These are phyloP conservation scores for Hemibates koningsi DNA, from an alignment of 2,113 vertebrate genomes.

Conservation along the genomic window DNA sequence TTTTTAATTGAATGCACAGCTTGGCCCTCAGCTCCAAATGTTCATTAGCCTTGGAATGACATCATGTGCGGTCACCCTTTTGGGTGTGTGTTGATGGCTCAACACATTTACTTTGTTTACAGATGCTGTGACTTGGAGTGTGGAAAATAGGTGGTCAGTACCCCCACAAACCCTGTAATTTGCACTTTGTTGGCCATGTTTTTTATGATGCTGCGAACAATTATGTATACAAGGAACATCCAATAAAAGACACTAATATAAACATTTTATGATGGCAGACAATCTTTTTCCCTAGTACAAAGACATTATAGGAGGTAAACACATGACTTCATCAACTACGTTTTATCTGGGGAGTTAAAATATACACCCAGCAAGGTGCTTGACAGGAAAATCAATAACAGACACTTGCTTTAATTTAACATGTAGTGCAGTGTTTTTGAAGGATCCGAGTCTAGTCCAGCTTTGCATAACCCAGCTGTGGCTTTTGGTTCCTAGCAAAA, in stretches of 20 bases:
- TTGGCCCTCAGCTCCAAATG: conserved; percentile 9
- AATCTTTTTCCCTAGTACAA: conserved; percentile 46
- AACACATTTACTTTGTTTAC: conserved; percentile 56
- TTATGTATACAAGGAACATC: conserved; percentile 63
- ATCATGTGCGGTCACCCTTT: conserved; percentile 48
- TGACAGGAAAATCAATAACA: conserved; percentile 25
- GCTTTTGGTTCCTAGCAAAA: conserved; percentile 52
- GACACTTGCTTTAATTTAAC: not conserved
- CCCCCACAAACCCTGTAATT: conserved; percentile 59
- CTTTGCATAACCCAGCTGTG: conserved; percentile 30
- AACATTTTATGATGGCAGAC: conserved; percentile 61
- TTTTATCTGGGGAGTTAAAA: conserved; percentile 24
- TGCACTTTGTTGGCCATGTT: conserved; percentile 57
- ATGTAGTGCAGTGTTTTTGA: not conserved
- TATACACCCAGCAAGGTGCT: conserved; percentile 41
- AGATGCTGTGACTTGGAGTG: conserved; percentile 47
- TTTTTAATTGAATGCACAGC: conserved; percentile 39
- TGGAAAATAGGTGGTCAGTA: conserved; percentile 58
- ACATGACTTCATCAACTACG: conserved; percentile 42
- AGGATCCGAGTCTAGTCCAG: not conserved
- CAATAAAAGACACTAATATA: conserved; percentile 69
- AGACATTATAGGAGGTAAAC: conserved; percentile 36
- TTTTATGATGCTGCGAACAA: conserved; percentile 63
- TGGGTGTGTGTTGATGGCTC: conserved; percentile 37
- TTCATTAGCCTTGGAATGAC: conserved; percentile 39